phyloP scores from a whole-genome alignment of 2,113 vertebrate species.

The Platichthys flesus region DNA sequence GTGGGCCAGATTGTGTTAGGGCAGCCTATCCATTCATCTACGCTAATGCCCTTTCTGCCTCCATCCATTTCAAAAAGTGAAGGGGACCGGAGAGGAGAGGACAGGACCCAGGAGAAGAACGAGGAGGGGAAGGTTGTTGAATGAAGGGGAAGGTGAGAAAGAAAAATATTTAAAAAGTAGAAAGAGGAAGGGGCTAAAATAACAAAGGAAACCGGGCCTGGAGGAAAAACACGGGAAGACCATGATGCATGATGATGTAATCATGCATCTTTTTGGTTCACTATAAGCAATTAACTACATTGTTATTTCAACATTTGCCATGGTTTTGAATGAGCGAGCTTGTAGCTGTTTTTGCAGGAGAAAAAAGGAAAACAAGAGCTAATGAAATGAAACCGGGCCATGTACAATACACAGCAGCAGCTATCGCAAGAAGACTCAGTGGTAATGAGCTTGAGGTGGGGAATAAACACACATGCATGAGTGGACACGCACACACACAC shows the following conservation, averaged over 20 bases:
- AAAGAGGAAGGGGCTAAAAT: background rate
- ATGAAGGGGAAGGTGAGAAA: background rate
- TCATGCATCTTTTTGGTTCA: constrained; percentile 22
- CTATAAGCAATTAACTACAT: constrained; percentile 15
- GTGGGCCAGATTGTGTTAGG: constrained; percentile 76
- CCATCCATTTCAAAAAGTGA: constrained; percentile 54
- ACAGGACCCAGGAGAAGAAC: constrained; percentile 26
- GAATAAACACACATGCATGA: constrained; percentile 47
- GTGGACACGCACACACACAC: constrained; percentile 29
- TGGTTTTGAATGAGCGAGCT: constrained; percentile 31
- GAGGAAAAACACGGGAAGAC: background rate
- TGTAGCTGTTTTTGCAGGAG: constrained; percentile 20
- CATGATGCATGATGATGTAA: constrained; percentile 25
- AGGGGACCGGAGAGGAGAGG: constrained; percentile 44
- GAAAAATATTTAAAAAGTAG: constrained; percentile 14
- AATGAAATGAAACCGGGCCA: constrained; percentile 51
- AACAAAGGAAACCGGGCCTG: background rate
- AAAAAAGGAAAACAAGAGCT: constrained; percentile 24
- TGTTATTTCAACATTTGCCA: constrained; percentile 48
- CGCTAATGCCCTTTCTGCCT: constrained; percentile 67
- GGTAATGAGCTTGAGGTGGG: constrained; percentile 63
- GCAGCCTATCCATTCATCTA: constrained; percentile 71
- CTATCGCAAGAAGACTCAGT: constrained; percentile 51
- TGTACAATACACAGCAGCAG: constrained; percentile 51
- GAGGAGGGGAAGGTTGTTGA: background rate